Evolutionary conservation across 2,888 invertebrate species (phyloP), one percentile per base, ranked within the genome.

Genomic region (Cylindroiulus punctatus): DNA sequence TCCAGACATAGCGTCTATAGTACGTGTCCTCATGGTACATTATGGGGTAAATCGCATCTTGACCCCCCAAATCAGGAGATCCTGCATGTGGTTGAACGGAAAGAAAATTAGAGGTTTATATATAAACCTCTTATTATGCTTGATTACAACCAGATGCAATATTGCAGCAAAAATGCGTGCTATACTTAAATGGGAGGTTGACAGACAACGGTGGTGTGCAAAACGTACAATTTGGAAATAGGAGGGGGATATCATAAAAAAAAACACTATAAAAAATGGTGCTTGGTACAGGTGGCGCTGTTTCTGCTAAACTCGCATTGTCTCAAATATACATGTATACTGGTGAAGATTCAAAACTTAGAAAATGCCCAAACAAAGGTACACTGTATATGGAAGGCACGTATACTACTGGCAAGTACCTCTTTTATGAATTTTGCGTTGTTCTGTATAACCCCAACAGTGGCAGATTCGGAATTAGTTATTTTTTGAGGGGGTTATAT

Each of bases 61-160:
- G 76, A 76, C 76, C 76, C 76, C 26, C 76, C 76, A 76, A 76
- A 76, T 76, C 76, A 26, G 76, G 0, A 30, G 30, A 76, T 76
- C 76, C 76, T 76, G 76, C 76, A n/a, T n/a, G n/a, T n/a, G 76
- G 76, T 76, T 30, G 26, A 76, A 76, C 30, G 1, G 76, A 76
- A 30, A 76, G 76, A 76, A 76, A 76, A 76, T 76, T 76, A 76
- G 76, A 76, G 76, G 76, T 76, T 76, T 76, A 76, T 76, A 76
- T 76, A 76, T 76, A 76, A 76, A 76, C 76, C 76, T 76, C 76
- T 76, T 76, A 76, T 76, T 76, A 76, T 76, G 30, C 14, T 76
- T 76, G 76, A 76, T 76, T 76, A 76, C 76, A 76, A 76, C 76
- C 76, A 76, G 76, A 76, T 76, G 76, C 76, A 76, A 76, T 76